Base-by-base conservation (phyloP, 2,888 invertebrate genomes). In the Gandaritis pyraliata region DNA sequence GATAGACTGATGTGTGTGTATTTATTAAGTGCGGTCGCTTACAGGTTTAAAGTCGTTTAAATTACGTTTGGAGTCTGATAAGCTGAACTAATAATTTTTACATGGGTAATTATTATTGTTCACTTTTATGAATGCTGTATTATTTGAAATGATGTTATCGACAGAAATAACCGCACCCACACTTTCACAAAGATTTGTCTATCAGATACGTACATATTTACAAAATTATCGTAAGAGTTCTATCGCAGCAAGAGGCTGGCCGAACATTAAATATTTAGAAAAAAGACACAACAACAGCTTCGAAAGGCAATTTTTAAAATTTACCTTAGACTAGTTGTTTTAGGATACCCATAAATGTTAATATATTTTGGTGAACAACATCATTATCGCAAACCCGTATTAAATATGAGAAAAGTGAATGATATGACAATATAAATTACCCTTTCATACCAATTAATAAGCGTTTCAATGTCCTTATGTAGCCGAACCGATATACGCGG, bases 371-470 rank as follows among this genome's bases (percentile, higher is more conserved):
- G 90, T 91, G 90, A 91, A 86, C 87, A 92, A 90, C 91, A 90
- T 90, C 90, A 88, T 90, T 90, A 91, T 91, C 92, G 92, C 90
- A 89, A 91, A 92, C 92, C 92, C 92, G 92, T 92, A 91, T 90
- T 91, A 88, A 87, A 90, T 89, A 92, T 91, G 92, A 92, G 92
- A 92, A 88, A 91, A 85, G 90, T 92, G 92, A 91, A 92, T 92
- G 92, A 92, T 91, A 92, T 92, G 92, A 92, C 91, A 90, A 90
- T 92, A 92, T 91, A 91, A 92, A 91, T 92, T 92, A 92, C 92
- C 92, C 92, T 92, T 92, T 92, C 92, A 92, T 92, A 92, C 92
- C 92, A 91, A 92, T 91, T 92, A 92, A 92, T 92, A 92, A 92
- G 92, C 92, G 92, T 92, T 92, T 92, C 92, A 92, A 92, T 92